Conservation (phyloP, 1,140 invertebrate genomes). For the Zaprionus inermis region DNA sequence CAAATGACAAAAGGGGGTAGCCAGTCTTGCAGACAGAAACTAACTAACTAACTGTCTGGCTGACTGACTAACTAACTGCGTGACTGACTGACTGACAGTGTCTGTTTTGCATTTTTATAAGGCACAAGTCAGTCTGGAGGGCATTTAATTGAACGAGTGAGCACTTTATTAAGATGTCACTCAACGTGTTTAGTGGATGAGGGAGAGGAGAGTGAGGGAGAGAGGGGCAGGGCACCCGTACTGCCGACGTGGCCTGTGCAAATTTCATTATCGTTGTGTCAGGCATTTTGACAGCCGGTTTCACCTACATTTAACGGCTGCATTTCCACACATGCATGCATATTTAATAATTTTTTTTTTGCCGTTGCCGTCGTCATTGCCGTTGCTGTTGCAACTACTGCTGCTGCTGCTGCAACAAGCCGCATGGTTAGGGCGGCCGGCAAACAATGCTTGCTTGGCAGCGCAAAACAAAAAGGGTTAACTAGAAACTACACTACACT, state of each 20-base stretch:
- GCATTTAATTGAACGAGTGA: conserved; percentile 80
- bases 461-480: conserved; percentile 31
- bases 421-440: neutral
- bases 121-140: conserved; percentile 32
- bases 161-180: conserved; percentile 82
- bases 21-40: conserved; percentile 16
- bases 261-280: conserved; percentile 79
- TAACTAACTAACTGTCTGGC: conserved; percentile 20
- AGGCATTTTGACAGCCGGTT: conserved; percentile 73
- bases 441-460: conserved; percentile 27
- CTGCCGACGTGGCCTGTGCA: conserved; percentile 60
- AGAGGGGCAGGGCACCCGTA: neutral
- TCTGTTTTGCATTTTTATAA: conserved; percentile 62
- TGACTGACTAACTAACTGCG: conserved; percentile 22
- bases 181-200: conserved; percentile 62
- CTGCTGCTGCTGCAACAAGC: conserved; percentile 19
- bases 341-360: conserved; percentile 66
- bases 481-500: conserved; percentile 38
- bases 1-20: conserved; percentile 38
- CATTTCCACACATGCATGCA: conserved; percentile 58
- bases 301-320: conserved; percentile 73
- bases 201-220: neutral
- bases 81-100: conserved; percentile 42
- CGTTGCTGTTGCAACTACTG: conserved; percentile 42
- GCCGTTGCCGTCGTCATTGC: no score